Percentiles rank a stretch among this genome's conserved stretches.
Conservation (phyloP, 1,140 invertebrate species). For the Scaptomyza graminum region DNA sequence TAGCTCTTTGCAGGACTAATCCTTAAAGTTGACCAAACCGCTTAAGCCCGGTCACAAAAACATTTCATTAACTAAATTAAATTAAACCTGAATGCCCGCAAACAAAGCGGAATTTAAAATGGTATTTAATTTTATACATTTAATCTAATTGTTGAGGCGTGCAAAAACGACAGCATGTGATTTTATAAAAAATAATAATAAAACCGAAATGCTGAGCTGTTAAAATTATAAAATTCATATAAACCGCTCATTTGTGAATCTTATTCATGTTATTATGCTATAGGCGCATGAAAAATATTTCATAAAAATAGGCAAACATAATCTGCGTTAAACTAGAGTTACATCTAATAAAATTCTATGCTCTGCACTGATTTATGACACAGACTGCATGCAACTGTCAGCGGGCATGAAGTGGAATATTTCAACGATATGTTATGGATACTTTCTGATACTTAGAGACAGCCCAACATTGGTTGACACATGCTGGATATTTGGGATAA, state of each 20-base stretch:
- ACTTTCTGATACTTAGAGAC: conserved; percentile 12
- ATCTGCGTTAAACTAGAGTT: too few species aligned
- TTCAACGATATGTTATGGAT: conserved; percentile 39
- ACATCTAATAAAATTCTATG: too few species aligned
- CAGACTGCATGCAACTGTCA: conserved; percentile 55
- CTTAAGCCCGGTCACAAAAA: conserved; percentile 32
- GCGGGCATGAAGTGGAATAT: conserved; percentile 2
- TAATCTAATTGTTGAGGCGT: conserved; percentile 69
- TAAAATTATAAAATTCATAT: conserved; percentile 75
- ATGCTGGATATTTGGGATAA: conserved; percentile 31
- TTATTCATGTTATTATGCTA: conserved; percentile 76
- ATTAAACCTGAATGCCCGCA: conserved; percentile 63
- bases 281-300: conserved; percentile 66
- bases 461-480: conserved; percentile 64
- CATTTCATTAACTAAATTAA: conserved; percentile 77
- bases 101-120: conserved; percentile 65
- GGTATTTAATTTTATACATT: conserved; percentile 67
- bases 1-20: conserved; percentile 30
- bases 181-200: conserved; percentile 48
- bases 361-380: conserved; percentile 54
- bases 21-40: conserved; percentile 22
- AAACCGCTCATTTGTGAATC: conserved; percentile 78
- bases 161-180: conserved; percentile 25
- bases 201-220: conserved; percentile 72
- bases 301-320: too few species aligned